phyloP scores from a whole-genome alignment of 2,797 vertebrate genomes.

The Clarias laeviceps region DNA sequence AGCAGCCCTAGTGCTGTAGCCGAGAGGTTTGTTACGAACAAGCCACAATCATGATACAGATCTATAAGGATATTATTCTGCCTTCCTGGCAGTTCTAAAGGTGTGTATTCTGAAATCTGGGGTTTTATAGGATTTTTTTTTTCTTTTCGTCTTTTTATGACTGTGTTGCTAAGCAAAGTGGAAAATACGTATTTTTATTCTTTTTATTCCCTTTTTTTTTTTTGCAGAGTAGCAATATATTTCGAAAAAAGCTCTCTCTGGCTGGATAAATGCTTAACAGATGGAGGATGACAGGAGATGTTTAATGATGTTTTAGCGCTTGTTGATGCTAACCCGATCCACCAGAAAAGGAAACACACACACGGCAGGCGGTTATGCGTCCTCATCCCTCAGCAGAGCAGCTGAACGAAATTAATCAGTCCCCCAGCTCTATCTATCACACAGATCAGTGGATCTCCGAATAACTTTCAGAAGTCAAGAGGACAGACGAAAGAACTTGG shows the following conservation, averaged over 20 bases:
- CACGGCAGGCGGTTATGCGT: constrained; percentile 53
- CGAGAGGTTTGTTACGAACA: constrained; percentile 59
- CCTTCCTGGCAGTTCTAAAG: constrained; percentile 47
- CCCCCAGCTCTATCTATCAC: constrained; percentile 44
- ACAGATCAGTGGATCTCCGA: constrained; percentile 44
- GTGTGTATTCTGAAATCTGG: constrained; percentile 23
- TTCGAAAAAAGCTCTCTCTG: constrained; percentile 56
- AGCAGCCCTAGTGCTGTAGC: constrained; percentile 48
- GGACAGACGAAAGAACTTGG: constrained; percentile 53
- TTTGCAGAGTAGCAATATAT: constrained; percentile 53
- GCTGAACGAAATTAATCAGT: constrained; percentile 51
- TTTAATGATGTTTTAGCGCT: constrained; percentile 75
- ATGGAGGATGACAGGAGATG: constrained; percentile 75
- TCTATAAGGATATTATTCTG: constrained; percentile 60
- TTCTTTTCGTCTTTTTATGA: not conserved
- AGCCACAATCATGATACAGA: constrained; percentile 64
- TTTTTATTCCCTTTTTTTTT: not conserved
- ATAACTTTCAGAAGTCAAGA: constrained; percentile 56
- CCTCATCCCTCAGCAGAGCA: constrained; percentile 62
- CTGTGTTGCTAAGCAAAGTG: constrained; percentile 22
- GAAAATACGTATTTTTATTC: constrained; percentile 1
- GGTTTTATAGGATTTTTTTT: constrained; percentile 14
- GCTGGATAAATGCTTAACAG: constrained; percentile 73
- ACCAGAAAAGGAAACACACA: constrained; percentile 74
- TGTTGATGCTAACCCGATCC: constrained; percentile 69